phyloP scores from a whole-genome alignment of 1,140 invertebrate species.

The Tetramorium alpestre region DNA sequence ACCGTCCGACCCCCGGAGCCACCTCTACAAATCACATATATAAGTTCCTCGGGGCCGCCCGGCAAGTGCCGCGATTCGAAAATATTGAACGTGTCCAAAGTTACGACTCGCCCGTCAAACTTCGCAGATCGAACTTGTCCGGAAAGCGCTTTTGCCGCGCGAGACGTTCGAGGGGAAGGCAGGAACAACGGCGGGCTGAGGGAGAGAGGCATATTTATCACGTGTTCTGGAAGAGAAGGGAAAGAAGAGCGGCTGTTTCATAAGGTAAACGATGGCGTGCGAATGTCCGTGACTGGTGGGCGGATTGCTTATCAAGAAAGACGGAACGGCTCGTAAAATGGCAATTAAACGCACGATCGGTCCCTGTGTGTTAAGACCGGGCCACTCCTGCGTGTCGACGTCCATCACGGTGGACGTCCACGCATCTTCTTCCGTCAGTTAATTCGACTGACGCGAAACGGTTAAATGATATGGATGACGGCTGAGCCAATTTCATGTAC shows the following conservation, averaged over 20 bases:
- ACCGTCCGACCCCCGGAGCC: not conserved
- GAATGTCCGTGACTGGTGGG: constrained; percentile 54
- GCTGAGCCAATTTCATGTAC: constrained; percentile 19
- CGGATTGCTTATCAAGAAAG: constrained; percentile 60
- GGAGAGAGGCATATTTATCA: not conserved
- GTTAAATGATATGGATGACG: constrained; percentile 44
- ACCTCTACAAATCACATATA: constrained; percentile 68
- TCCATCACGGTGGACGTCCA: constrained; percentile 52
- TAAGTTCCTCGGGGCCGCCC: constrained; percentile 58
- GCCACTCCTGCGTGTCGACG: constrained; percentile 48
- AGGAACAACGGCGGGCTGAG: not conserved
- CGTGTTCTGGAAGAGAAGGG: not conserved
- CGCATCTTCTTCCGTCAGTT: constrained; percentile 55
- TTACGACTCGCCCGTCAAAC: constrained; percentile 70
- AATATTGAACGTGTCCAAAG: constrained; percentile 71
- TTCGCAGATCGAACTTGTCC: constrained; percentile 66
- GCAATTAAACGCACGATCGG: constrained; percentile 66
- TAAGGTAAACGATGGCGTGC: constrained; percentile 46
- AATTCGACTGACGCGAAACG: constrained; percentile 19
- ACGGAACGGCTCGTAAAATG: constrained; percentile 44
- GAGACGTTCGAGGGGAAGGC: not conserved
- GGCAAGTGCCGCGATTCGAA: constrained; percentile 62
- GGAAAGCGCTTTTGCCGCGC: constrained; percentile 31
- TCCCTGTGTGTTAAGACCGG: constrained; percentile 22
- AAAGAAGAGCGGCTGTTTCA: constrained; percentile 7